Conservation (phyloP, 2,113 vertebrate genomes). For the Pygoscelis antarcticus region DNA sequence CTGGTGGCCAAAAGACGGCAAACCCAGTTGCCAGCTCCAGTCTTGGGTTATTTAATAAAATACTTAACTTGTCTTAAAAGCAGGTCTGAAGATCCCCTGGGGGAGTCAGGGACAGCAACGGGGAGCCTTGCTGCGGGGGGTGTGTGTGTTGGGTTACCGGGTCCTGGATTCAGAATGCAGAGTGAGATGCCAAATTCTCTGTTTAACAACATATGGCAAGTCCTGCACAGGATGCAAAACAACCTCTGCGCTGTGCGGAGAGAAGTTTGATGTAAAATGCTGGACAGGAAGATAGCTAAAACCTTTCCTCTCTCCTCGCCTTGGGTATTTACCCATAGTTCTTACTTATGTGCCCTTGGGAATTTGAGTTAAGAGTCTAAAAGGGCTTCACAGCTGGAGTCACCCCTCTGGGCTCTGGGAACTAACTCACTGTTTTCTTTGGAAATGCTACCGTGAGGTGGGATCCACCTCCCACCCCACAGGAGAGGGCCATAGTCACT, state of each 20-base stretch:
- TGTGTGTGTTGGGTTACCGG: neutral
- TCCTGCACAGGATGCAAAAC: neutral
- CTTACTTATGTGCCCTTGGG: neutral
- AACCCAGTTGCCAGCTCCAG: neutral
- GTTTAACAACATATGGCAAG: neutral
- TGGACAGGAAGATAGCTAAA: neutral
- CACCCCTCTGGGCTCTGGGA: neutral
- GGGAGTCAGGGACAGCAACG: fast-evolving
- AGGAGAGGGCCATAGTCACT: neutral
- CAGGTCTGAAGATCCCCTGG: neutral
- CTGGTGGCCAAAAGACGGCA: neutral
- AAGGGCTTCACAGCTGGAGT: neutral
- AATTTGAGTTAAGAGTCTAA: neutral
- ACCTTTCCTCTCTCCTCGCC: neutral
- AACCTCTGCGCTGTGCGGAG: neutral
- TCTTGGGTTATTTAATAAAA: neutral
- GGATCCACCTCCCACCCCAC: neutral
- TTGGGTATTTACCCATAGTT: neutral
- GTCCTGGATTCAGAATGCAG: neutral
- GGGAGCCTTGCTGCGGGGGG: neutral
- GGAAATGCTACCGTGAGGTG: neutral
- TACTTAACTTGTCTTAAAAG: neutral
- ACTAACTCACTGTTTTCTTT: neutral
- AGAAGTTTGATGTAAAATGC: neutral
- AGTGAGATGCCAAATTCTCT: neutral